A percentile compares a stretch with the other conserved stretches of the same genome.
Conservation (phyloP, 2,888 invertebrate species). For the Ditula angustiorana region DNA sequence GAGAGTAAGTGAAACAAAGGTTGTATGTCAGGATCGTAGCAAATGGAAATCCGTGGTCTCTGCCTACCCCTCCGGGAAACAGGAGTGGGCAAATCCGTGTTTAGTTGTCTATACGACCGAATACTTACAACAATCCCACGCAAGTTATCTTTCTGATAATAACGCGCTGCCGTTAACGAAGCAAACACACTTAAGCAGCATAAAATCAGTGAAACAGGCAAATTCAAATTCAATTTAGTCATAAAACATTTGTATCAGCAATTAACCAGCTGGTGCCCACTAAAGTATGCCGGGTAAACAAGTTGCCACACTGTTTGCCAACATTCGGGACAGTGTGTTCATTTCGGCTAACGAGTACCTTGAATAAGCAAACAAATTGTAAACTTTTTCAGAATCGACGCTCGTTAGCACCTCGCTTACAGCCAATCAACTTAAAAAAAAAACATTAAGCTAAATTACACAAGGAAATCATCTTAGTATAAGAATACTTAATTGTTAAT, state of each 20-base stretch:
- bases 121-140: too few relatives aligned
- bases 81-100: too few relatives aligned
- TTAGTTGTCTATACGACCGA: too few relatives aligned
- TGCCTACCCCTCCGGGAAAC: too few relatives aligned
- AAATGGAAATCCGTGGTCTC: too few relatives aligned
- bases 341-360: slow-evolving; percentile 42
- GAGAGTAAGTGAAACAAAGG: too few relatives aligned
- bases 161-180: neutral
- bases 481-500: slow-evolving; percentile 29
- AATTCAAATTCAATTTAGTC: slow-evolving; percentile 20
- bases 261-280: slow-evolving; percentile 10
- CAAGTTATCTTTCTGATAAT: too few relatives aligned
- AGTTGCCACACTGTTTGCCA: slow-evolving; percentile 3
- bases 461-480: slow-evolving; percentile 37
- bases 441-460: slow-evolving; percentile 59
- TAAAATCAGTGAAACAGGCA: neutral
- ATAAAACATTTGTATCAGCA: slow-evolving; percentile 18
- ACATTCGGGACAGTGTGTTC: slow-evolving; percentile 8
- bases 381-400: slow-evolving; percentile 58
- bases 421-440: slow-evolving; percentile 60
- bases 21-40: too few relatives aligned
- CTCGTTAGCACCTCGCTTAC: slow-evolving; percentile 60
- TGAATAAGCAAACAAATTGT: slow-evolving; percentile 60
- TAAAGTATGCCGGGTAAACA: slow-evolving; percentile 11
- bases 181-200: neutral